Base-by-base conservation (phyloP, 2,113 vertebrate species). In the Sapayoa aenigma region DNA sequence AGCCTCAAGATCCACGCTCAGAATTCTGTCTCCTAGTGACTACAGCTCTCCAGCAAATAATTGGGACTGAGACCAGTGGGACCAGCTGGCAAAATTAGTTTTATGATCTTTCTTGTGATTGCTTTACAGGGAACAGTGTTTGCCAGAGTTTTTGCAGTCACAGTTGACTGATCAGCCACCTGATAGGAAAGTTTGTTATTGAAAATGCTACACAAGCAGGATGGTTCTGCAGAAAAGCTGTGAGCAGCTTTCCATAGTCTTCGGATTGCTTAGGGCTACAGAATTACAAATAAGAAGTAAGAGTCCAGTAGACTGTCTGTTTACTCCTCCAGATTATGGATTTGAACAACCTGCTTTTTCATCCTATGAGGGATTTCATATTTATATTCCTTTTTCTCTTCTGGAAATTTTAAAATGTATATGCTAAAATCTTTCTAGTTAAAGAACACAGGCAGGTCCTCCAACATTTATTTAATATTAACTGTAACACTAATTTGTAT, bases 1-100 rank as follows among this genome's bases (percentile, higher is more conserved):
- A 50, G 24, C 37, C 1, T 5, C 50, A 39, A 47, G 21, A 84
- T 81, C 76, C 9, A 0, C 0, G 1, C 30, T 63, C 42, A 69
- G 74, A 65, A 41, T 65, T 74, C 52, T 78, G 52, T 33, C 44
- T 87, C 24, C 24, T 25, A 15, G 31, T 67, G 10, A 53, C 84
- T 65, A 41, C 5, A 7, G 27, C 24, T 81, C 14, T n/a, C 47
- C 73, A 56, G n/a, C 35, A 74, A 62, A 73, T 21, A 76, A 41
- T 24, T 80, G 49, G 46, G 46, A 47, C 21, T 68, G 44, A 63
- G n/a, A 82, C 14, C 33, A 63, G 21, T 68, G 44, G 67, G 37
- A 82, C 14, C 33, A 63, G 21, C 41, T n/a, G 13, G 22, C 13
- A 83, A 79, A 88, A 52, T 42, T 7, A 62, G 3, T 75, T 81